Evolutionary conservation across 2,113 vertebrate species (phyloP).

Genomic region (Peromyscus leucopus): DNA sequence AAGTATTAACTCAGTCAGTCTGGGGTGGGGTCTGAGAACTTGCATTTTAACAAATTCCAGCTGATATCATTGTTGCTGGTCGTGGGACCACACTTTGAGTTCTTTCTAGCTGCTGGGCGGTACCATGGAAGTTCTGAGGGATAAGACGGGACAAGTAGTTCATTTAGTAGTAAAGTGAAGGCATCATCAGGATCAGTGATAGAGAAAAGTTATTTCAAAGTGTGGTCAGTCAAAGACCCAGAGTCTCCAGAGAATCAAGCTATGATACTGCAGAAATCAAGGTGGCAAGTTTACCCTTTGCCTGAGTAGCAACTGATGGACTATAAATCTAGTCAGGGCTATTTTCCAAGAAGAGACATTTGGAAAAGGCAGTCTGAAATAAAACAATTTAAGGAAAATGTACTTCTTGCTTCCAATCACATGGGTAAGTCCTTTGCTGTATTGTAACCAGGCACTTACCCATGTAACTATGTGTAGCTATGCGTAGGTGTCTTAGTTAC

Average conservation of each 20-base stretch:
- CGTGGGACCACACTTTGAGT: background rate
- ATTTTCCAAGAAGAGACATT: background rate
- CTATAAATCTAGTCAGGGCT: fast-evolving
- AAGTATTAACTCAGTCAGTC: background rate
- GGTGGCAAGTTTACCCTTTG: background rate
- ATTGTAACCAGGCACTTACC: background rate
- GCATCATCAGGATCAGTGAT: background rate
- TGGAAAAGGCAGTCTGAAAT: background rate
- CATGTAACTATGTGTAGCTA: background rate
- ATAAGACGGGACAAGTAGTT: background rate
- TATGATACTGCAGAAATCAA: background rate
- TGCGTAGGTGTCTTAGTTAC: background rate
- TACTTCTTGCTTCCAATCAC: background rate
- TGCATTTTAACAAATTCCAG: background rate
- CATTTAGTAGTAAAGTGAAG: background rate
- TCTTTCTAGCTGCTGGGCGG: background rate
- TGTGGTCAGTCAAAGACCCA: background rate
- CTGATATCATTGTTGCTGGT: background rate
- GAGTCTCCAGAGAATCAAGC: background rate
- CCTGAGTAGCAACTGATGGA: background rate
- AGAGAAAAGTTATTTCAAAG: background rate
- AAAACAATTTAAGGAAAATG: background rate
- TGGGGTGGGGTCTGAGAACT: background rate
- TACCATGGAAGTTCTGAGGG: background rate
- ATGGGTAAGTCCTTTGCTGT: background rate